Evolutionary conservation across 2,888 invertebrate genomes (phyloP), one percentile per base, ranked within the genome.

Genomic region (Clostera curtula): DNA sequence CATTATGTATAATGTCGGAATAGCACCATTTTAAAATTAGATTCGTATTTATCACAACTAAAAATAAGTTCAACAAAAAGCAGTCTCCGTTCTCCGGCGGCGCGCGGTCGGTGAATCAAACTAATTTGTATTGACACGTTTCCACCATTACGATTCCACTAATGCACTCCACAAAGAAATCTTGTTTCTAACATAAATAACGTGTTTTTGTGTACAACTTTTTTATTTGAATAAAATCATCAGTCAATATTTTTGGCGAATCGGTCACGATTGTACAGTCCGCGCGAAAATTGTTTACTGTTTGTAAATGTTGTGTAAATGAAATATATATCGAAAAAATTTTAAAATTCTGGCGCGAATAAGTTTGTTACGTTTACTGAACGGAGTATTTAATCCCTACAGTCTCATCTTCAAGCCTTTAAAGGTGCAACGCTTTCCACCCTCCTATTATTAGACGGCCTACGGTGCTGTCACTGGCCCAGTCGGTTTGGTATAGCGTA

Each of bases 41-140:
- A 9, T 14, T 14, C 14, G 9, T 22, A 15, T 6, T 15, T 15
- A 23, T 14, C 14, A 5, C 8, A 23, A 14, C 23, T 9, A 23
- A 15, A 37, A 47, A 36, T 34, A 34, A 27, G 22, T 31, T 32
- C 22, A 31, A 37, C 21, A 44, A 47, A 44, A 43, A 51, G 56
- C 43, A 36, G 37, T 37, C 32, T 22, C 22, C 40, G 29, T 26
- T 43, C 39, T 35, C 36, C 54, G 56, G 46, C 56, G n/a, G n/a
- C n/a, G n/a, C n/a, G n/a, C n/a, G 56, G 52, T 49, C 56, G 43
- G 43, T 54, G 52, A 51, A 60, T 71, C 65, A 52, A 37, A 56
- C 58, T 74, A 75, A 82, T 74, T 54, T 53, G 56, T 75, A 79
- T 80, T 72, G 82, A 77, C 82, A 77, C 61, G 74, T 82, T 82